Evolutionary conservation across 2,888 invertebrate species (phyloP), one percentile per base, ranked within the genome.

Genomic region (Leptinotarsa juncta): DNA sequence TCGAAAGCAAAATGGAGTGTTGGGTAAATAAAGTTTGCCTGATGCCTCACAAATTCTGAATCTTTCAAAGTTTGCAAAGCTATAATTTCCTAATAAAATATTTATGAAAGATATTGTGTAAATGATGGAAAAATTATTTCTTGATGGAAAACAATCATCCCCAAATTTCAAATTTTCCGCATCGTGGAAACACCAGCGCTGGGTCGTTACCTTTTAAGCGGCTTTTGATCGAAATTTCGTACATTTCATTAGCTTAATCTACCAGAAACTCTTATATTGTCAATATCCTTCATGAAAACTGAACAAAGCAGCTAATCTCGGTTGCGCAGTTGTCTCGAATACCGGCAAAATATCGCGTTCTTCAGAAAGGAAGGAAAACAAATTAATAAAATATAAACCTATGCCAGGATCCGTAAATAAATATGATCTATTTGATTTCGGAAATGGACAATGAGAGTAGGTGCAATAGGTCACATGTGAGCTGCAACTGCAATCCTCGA

Each of bases 141-240:
- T 53, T 18, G 53, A 53, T 18, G 3, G 57, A 57, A 57, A 57
- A 57, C 23, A 57, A 57, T 23, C 3, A 57, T 57, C 32, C 32
- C 32, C 18, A 62, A 32, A 62, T 42, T 5, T 62, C 14, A 3
- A 62, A 62, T 62, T 62, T 62, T 62, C 62, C 42, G n/a, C 62
- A 32, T 62, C 32, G n/a, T 32, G n/a, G n/a, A 18, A 62, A 62
- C 42, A 16, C 42, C n/a, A 57, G 26, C 16, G 62, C 26, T 10
- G 32, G 62, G 18, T n/a, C 62, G 12, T 62, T 62, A 62, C 26
- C 26, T 62, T 62, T 10, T 26, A 57, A 62, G 18, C 42, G 62
- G 42, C 32, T 62, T 62, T 42, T 62, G 62, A 62, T 62, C 62
- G 62, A 42, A 62, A 62, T 16, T 26, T 32, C 32, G 62, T 32